These are phyloP conservation scores for Zaprionus kolodkinae DNA, from an alignment of 1,140 invertebrate species.

Conservation along the genomic window DNA sequence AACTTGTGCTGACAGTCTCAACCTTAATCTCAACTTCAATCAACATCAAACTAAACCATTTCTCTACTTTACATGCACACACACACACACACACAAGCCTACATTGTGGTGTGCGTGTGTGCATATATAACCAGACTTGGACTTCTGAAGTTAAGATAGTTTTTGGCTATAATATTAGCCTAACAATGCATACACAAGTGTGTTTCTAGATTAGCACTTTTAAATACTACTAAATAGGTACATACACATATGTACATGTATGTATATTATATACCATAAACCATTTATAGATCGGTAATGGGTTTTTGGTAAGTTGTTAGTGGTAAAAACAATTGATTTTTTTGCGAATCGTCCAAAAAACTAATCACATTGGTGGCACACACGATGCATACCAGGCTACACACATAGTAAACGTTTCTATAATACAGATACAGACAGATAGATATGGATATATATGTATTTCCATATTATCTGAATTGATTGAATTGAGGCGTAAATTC, in stretches of 20 bases:
- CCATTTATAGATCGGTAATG: background rate
- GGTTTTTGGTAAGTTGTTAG: slow-evolving; percentile 4
- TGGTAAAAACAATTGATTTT: slow-evolving; percentile 6
- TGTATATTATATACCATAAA: slow-evolving; percentile 29
- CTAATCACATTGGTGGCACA: slow-evolving; percentile 4
- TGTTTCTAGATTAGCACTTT: slow-evolving; percentile 47
- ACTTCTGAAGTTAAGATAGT: slow-evolving; percentile 51
- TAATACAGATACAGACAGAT: background rate
- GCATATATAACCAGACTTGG: slow-evolving; percentile 37
- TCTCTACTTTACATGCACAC: background rate
- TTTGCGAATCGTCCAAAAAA: slow-evolving; percentile 2
- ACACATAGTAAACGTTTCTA: background rate
- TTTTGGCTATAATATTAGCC: slow-evolving; percentile 64
- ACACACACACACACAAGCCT: background rate
- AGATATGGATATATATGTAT: background rate
- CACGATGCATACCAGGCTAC: slow-evolving; percentile 4
- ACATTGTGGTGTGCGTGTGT: background rate
- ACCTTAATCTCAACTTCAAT: slow-evolving; percentile 37
- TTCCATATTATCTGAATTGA: slow-evolving; percentile 8
- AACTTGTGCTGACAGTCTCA: slow-evolving; percentile 69
- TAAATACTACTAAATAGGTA: slow-evolving; percentile 2
- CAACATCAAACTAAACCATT: slow-evolving; percentile 34
- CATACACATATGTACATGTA: slow-evolving; percentile 30
- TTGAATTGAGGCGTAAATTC: background rate
- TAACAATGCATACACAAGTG: slow-evolving; percentile 70